Conservation (phyloP, 92 coral and sea anemone species). For the Chrysogorgia sp. region DNA sequence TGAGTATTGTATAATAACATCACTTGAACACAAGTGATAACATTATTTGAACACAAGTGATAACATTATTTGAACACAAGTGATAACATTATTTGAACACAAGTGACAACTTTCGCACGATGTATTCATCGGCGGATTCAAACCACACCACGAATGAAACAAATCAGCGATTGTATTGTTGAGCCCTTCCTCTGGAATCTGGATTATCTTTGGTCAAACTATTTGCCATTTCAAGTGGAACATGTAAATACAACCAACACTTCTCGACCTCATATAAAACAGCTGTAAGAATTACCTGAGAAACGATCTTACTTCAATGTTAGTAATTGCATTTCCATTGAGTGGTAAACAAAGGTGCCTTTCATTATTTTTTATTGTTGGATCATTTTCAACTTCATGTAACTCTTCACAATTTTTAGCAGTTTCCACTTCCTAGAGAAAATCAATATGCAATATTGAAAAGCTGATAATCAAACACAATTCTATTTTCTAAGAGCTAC, state of each 20-base stretch:
- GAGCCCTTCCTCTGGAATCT: not conserved
- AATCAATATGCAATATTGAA: not conserved
- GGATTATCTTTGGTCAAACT: not conserved
- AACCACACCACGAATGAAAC: too few species aligned
- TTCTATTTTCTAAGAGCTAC: not conserved
- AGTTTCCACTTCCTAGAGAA: not conserved
- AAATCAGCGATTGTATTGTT: too few species aligned
- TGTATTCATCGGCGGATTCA: too few species aligned
- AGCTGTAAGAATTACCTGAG: slow-evolving; percentile 48
- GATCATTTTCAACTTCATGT: slow-evolving; percentile 8
- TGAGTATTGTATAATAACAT: too few species aligned
- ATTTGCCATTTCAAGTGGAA: not conserved
- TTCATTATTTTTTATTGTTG: slow-evolving; percentile 10
- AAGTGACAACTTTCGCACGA: too few species aligned
- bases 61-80: too few species aligned
- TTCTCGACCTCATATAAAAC: not conserved
- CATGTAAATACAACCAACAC: too few species aligned
- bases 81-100: too few species aligned
- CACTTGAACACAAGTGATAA: too few species aligned
- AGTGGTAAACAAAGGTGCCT: slow-evolving; percentile 50
- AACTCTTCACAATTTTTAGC: slow-evolving; percentile 3
- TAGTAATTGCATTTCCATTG: slow-evolving; percentile 53
- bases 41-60: too few species aligned
- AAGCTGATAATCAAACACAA: not conserved
- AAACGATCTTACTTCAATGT: slow-evolving; percentile 74